Percentiles rank a stretch among this genome's conserved stretches.
Conservation (phyloP, 1,140 invertebrate genomes). For the Bathynomus jamesi region DNA sequence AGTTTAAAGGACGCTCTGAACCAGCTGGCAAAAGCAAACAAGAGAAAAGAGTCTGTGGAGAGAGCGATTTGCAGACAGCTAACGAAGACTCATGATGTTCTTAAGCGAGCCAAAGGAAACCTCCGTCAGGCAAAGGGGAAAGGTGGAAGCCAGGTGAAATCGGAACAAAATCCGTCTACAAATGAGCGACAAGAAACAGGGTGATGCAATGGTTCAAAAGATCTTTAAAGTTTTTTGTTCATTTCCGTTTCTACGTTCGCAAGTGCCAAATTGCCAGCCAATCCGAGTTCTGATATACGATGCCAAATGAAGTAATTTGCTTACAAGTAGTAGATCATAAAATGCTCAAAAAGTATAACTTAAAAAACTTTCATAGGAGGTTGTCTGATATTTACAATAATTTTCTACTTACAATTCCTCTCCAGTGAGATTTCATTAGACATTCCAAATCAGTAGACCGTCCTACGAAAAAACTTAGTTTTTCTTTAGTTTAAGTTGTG, state of each 20-base stretch:
- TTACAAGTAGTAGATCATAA: no score
- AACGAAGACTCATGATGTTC: conserved; percentile 41
- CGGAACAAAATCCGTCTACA: background rate
- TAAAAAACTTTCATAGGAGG: no score
- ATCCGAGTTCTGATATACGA: no score
- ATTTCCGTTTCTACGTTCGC: no score
- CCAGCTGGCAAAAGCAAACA: conserved; percentile 51
- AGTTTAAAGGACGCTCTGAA: conserved; percentile 57
- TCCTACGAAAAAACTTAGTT: no score
- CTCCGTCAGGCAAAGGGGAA: conserved; percentile 19
- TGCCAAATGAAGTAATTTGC: no score
- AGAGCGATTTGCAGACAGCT: conserved; percentile 47
- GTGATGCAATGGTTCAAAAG: background rate
- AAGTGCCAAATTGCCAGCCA: no score
- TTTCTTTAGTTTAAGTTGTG: no score
- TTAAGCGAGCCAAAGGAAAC: conserved; percentile 32
- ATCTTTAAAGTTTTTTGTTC: no score
- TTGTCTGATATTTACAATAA: no score
- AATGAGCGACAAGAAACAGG: background rate
- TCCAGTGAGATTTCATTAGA: background rate
- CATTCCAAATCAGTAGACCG: background rate
- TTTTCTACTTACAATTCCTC: background rate
- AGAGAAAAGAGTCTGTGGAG: conserved; percentile 47
- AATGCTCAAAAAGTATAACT: no score
- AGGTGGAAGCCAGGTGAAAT: background rate